These are phyloP conservation scores for Emydocephalus ijimae DNA, from an alignment of 2,113 vertebrate species.

Conservation along the genomic window DNA sequence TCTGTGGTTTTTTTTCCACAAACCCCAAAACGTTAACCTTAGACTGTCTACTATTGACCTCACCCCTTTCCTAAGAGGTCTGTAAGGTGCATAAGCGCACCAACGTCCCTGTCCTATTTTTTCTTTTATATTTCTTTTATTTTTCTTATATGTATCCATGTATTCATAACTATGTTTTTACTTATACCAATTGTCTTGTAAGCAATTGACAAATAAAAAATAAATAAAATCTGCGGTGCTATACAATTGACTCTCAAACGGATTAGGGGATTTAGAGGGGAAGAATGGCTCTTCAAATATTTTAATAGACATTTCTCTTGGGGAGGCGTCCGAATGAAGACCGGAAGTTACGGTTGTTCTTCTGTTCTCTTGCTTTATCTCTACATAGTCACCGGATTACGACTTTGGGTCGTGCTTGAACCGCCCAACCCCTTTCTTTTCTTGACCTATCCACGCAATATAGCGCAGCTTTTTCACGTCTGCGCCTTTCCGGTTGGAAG, in stretches of 20 bases:
- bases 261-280: not conserved
- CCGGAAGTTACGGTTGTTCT: not conserved
- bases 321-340: not conserved
- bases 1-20: too few species aligned
- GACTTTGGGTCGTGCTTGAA: accelerated
- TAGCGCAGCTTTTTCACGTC: too few species aligned
- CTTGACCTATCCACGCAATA: not conserved
- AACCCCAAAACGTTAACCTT: too few species aligned
- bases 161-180: too few species aligned
- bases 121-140: too few species aligned
- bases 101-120: too few species aligned
- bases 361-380: not conserved
- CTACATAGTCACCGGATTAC: not conserved
- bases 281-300: not conserved
- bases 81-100: too few species aligned
- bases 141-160: too few species aligned
- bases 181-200: too few species aligned
- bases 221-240: not conserved
- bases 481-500: not conserved
- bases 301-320: not conserved
- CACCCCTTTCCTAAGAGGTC: too few species aligned
- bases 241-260: not conserved
- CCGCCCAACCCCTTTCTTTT: not conserved
- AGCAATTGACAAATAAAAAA: too few species aligned
- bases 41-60: too few species aligned